phyloP scores from a whole-genome alignment of 2,797 vertebrate genomes.

The Melanotaenia maccullochi region DNA sequence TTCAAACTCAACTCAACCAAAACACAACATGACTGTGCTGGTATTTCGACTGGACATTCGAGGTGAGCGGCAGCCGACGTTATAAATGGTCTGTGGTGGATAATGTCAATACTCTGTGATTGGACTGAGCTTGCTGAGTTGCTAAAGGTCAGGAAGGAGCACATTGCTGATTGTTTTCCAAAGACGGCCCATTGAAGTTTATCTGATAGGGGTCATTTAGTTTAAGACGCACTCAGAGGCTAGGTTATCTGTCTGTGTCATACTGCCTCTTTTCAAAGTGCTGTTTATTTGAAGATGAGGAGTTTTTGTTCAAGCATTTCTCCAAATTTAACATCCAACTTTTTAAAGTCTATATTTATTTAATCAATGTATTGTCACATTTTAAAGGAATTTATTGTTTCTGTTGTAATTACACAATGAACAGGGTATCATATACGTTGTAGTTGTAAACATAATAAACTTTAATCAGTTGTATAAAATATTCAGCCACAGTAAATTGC shows the following conservation, averaged over 20 bases:
- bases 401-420: too few relatives aligned
- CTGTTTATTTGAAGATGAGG: constrained; percentile 37
- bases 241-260: constrained; percentile 76
- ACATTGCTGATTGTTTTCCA: constrained; percentile 81
- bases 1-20: constrained; percentile 58
- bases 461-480: too few relatives aligned
- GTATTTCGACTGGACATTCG: constrained; percentile 73
- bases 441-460: too few relatives aligned
- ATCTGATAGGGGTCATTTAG: constrained; percentile 79
- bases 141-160: constrained; percentile 80
- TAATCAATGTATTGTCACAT: background rate
- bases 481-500: background rate
- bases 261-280: constrained; percentile 34
- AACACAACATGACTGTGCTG: constrained; percentile 77
- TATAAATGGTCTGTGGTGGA: constrained; percentile 77
- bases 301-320: constrained; percentile 1
- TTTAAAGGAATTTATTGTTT: too few relatives aligned
- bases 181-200: constrained; percentile 78
- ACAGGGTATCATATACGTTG: too few relatives aligned
- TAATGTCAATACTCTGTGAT: constrained; percentile 82
- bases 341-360: constrained; percentile 33
- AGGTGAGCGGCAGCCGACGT: constrained; percentile 60
- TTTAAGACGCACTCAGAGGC: constrained; percentile 62
- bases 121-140: constrained; percentile 76
- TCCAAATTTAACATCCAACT: constrained; percentile 19